These are phyloP conservation scores for Drosophila quinaria DNA, from an alignment of 2,888 invertebrate genomes.

Conservation along the genomic window DNA sequence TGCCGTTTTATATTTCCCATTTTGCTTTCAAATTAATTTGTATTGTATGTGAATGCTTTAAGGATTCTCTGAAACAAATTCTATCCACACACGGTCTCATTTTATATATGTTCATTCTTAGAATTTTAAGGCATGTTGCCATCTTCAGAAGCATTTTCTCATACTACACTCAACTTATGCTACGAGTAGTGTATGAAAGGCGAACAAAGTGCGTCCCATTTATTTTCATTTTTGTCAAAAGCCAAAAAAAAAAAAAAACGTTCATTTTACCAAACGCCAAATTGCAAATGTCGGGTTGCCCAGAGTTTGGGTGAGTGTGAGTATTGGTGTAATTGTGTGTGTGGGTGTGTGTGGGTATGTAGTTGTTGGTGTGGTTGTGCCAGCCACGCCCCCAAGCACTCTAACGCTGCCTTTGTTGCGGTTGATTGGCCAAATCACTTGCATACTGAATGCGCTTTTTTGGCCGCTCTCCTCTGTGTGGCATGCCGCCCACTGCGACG, in stretches of 20 bases:
- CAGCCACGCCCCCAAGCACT: slow-evolving; percentile 18
- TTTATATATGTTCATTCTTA: neutral
- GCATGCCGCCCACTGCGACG: neutral
- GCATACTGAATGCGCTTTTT: slow-evolving; percentile 65
- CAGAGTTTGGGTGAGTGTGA: neutral
- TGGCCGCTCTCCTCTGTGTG: slow-evolving; percentile 24
- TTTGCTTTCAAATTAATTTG: neutral
- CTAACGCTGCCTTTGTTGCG: slow-evolving; percentile 51
- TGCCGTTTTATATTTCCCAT: neutral
- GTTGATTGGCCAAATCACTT: slow-evolving; percentile 78
- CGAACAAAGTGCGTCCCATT: slow-evolving; percentile 52
- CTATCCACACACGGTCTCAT: neutral
- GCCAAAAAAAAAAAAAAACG: slow-evolving; percentile 32
- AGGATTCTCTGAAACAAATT: slow-evolving; percentile 6
- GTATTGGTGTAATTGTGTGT: neutral
- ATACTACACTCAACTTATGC: slow-evolving; percentile 5
- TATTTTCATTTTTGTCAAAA: slow-evolving; percentile 69
- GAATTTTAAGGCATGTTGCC: slow-evolving; percentile 3
- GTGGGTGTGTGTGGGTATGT: slow-evolving; percentile 9
- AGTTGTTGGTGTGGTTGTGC: slow-evolving; percentile 18
- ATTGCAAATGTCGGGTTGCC: slow-evolving; percentile 56
- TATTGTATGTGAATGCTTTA: neutral
- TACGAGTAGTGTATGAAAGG: slow-evolving; percentile 16
- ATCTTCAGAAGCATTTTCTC: slow-evolving; percentile 6
- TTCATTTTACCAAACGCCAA: slow-evolving; percentile 49